Evolutionary conservation across 2,797 vertebrate genomes (phyloP), one percentile per base, ranked within the genome.

Genomic region (Coranthus polyacanthus): DNA sequence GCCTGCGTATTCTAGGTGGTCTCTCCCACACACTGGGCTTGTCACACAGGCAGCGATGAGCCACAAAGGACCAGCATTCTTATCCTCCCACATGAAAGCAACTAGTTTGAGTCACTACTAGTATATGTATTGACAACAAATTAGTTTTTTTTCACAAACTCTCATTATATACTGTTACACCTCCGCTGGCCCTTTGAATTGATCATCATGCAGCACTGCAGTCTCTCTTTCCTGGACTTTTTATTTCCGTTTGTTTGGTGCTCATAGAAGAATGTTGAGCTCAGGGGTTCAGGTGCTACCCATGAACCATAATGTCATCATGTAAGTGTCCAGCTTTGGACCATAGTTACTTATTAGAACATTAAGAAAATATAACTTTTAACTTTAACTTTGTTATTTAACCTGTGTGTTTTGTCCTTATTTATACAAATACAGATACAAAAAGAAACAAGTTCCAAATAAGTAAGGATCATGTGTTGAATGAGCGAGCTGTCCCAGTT

Each of bases 1-100:
- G 68, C 45, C 61, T 62, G 59, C 54, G 39, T 60, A 21, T 54
- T 72, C 73, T 80, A 79, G 86, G 74, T 78, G 75, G 60, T 22
- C 4, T 75, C 74, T 83, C 82, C 81, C 73, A 86, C 85, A 63
- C 81, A 56, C 52, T 78, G 76, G 69, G 75, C 73, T 83, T 72
- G 69, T 83, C 82, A 76, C 68, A 64, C 64, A 58, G 60, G 43
- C 69, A 75, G 64, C 59, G 49, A 68, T 68, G 73, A 79, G 60
- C 71, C 69, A 83, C 68, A 84, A 83, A 86, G 67, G 51, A 75
- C 50, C 67, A 64, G 62, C 66, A 65, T 81, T 81, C 51, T 69
- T 34, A 41, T 68, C 78, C 72, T 58, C 84, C 82, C 75, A 83
- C 88, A 62, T 69, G 18, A 68, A 61, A 66, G 60, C 67, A 46